A percentile compares a stretch with the other conserved stretches of the same genome.
Conservation (phyloP, 2,113 vertebrate genomes). For the Silurus meridionalis region DNA sequence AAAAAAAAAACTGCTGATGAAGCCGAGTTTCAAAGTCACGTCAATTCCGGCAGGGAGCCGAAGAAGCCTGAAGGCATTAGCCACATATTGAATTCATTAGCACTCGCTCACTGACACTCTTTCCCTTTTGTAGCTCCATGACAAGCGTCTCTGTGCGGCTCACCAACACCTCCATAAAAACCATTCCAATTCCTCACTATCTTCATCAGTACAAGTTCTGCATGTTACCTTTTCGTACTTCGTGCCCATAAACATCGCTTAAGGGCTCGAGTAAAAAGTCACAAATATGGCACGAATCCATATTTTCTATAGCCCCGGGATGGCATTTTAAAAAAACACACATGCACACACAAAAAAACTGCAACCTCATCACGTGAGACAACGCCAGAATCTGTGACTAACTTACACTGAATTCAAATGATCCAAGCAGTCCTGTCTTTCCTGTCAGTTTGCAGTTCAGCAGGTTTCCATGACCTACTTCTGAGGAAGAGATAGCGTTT, state of each 20-base stretch:
- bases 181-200: not conserved
- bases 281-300: slow-evolving; percentile 60
- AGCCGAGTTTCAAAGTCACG: slow-evolving; percentile 73
- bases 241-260: not conserved
- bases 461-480: slow-evolving; percentile 34
- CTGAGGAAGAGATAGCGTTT: slow-evolving; percentile 5
- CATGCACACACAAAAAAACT: slow-evolving; percentile 25
- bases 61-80: slow-evolving; percentile 60
- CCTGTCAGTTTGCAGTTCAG: slow-evolving; percentile 11
- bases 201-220: not conserved
- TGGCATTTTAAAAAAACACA: slow-evolving; percentile 54
- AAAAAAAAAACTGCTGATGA: slow-evolving; percentile 71
- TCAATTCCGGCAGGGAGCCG: slow-evolving; percentile 52
- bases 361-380: slow-evolving; percentile 67
- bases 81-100: slow-evolving; percentile 23
- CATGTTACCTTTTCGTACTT: not conserved
- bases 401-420: slow-evolving; percentile 64
- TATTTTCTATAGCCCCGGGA: slow-evolving; percentile 70
- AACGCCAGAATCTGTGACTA: slow-evolving; percentile 65
- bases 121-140: not conserved
- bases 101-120: slow-evolving; percentile 2
- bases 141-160: not conserved
- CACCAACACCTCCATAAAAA: not conserved
- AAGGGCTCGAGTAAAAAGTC: not conserved
- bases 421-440: slow-evolving; percentile 43